Base-by-base conservation (phyloP, 2,113 vertebrate genomes). In the Gallinago jamesoni region DNA sequence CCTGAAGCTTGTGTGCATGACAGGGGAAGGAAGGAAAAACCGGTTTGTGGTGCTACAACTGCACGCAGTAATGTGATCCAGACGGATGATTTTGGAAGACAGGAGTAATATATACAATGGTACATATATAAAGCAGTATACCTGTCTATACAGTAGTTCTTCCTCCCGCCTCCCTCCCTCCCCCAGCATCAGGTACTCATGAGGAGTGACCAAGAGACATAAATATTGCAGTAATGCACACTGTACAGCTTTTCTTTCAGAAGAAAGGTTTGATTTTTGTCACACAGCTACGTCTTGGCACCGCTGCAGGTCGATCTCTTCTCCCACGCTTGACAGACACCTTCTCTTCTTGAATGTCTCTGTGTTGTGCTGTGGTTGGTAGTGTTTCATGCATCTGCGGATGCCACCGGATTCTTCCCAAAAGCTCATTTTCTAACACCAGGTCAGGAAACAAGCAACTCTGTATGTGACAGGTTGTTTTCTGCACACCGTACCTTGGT, bases 181-280 rank as follows among this genome's bases (percentile, higher is more conserved):
- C 21, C 28, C 69, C 82, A 52, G 45, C 50, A 41, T 62, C 45
- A 92, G 45, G 25, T 47, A 53, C 66, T 67, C 35, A 5, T 53
- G 78, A 85, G 86, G 77, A 97, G 73, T 53, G 69, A 95, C 53
- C 69, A 90, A 90, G 94, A 64, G 52, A 82, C 69, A 79, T 88
- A 89, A 69, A 91, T 70, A 92, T 4, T 66, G 62, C 55, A 76
- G 91, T 85, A 95, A 43, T 52, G 27, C 50, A 79, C 39, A 69
- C 39, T 48, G 60, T 69, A 90, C 9, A 14, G 11, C 41, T 92
- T 93, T 47, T 47, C 50, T 94, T 95, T 81, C 27, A 68, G 77
- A 66, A 96, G 78, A 78, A 97, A 27, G 37, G 57, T 53, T 91
- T 95, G 64, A 41, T 80, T 90, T 90, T 64, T 89, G 45, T 74